These are phyloP conservation scores for Menura novaehollandiae DNA, from an alignment of 2,113 vertebrate species.

Conservation along the genomic window DNA sequence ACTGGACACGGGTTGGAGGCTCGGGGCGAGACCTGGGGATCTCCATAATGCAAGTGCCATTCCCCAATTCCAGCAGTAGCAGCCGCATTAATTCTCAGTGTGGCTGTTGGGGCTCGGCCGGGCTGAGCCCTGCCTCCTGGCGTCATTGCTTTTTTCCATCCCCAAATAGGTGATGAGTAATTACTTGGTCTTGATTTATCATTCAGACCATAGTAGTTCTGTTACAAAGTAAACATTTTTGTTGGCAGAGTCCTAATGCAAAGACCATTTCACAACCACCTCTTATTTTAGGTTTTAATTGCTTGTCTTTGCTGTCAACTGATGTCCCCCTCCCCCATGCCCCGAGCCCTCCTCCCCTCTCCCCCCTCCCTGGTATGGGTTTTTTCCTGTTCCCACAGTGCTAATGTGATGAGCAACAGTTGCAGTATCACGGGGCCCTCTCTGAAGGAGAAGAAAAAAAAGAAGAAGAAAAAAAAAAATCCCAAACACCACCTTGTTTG, in stretches of 20 bases:
- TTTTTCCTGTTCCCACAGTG: constrained; percentile 58
- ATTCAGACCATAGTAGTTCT: constrained; percentile 41
- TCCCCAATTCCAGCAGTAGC: constrained; percentile 36
- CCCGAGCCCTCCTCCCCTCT: background rate
- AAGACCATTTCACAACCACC: constrained; percentile 61
- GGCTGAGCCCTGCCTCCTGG: constrained; percentile 22
- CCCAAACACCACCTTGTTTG: constrained; percentile 44
- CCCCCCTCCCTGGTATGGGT: background rate
- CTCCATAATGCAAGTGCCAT: background rate
- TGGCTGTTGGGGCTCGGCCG: background rate
- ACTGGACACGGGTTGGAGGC: background rate
- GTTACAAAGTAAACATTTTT: constrained; percentile 65
- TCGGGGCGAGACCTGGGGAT: background rate
- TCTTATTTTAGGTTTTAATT: constrained; percentile 72
- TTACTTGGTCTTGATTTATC: constrained; percentile 64
- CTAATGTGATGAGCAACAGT: constrained; percentile 61
- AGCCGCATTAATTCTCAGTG: background rate
- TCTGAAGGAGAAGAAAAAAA: background rate
- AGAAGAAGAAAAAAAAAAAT: background rate
- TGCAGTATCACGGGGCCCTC: constrained; percentile 31
- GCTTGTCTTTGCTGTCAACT: constrained; percentile 43
- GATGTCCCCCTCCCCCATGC: constrained; percentile 25
- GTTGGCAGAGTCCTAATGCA: constrained; percentile 47
- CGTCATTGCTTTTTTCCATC: constrained; percentile 9
- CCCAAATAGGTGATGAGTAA: constrained; percentile 66